These are phyloP conservation scores for Opisthocomus hoazin DNA, from an alignment of 2,113 vertebrate genomes.

Conservation along the genomic window DNA sequence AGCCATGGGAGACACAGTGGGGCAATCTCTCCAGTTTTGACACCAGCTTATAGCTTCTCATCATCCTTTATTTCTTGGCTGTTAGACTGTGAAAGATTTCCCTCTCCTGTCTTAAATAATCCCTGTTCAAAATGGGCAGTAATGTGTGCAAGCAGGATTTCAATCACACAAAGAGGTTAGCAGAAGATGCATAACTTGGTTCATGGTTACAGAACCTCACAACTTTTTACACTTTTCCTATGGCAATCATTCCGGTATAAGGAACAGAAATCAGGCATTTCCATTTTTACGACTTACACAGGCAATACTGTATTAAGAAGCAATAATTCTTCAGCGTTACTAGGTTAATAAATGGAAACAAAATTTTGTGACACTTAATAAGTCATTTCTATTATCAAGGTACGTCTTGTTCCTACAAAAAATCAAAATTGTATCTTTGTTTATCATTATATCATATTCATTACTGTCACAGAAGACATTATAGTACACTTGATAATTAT, in stretches of 20 bases:
- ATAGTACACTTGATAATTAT: not conserved
- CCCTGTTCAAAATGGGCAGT: not conserved
- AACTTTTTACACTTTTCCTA: not conserved
- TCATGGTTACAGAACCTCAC: not conserved
- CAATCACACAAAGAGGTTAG: not conserved
- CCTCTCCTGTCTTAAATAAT: not conserved
- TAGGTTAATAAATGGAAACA: not conserved
- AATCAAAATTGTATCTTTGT: not conserved
- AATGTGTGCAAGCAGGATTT: not conserved
- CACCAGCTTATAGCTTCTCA: not conserved
- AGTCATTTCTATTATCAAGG: not conserved
- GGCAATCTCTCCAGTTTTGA: not conserved
- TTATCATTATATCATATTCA: not conserved
- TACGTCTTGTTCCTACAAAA: not conserved
- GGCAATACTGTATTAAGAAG: not conserved
- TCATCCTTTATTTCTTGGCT: not conserved
- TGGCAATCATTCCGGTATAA: not conserved
- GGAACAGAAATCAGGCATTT: not conserved
- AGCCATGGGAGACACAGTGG: rapidly evolving
- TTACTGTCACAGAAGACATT: not conserved
- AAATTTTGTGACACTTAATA: not conserved
- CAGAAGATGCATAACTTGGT: not conserved
- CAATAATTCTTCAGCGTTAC: not conserved
- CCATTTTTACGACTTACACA: not conserved
- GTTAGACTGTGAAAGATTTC: not conserved